A percentile compares a stretch with the other conserved stretches of the same genome.
Conservation (phyloP, 2,888 invertebrate species). For the Drosophila diplacantha region DNA sequence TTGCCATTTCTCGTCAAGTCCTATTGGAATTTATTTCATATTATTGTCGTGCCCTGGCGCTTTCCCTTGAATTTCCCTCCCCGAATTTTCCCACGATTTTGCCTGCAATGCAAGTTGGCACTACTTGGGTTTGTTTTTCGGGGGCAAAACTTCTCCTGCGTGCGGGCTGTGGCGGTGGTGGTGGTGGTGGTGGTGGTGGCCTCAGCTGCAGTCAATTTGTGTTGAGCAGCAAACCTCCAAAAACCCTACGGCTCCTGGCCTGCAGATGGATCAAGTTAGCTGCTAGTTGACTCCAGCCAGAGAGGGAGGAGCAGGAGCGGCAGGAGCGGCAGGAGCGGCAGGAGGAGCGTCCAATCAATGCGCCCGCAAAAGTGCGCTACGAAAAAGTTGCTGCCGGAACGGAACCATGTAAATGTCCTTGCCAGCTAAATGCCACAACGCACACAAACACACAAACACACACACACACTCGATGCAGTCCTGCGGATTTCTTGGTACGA, state of each 20-base stretch:
- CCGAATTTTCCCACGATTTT: slow-evolving; percentile 7
- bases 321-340: neutral
- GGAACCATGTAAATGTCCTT: slow-evolving; percentile 45
- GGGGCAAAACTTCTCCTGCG: slow-evolving; percentile 50
- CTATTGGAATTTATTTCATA: slow-evolving; percentile 65
- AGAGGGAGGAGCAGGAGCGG: neutral
- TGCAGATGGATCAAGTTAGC: slow-evolving; percentile 43
- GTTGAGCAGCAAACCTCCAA: slow-evolving; percentile 17
- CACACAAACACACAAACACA: slow-evolving; percentile 2
- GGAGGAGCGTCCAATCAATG: slow-evolving; percentile 25
- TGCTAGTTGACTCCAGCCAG: slow-evolving; percentile 31
- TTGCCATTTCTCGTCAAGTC: slow-evolving; percentile 19
- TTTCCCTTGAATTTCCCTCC: neutral
- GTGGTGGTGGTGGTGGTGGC: slow-evolving; percentile 45
- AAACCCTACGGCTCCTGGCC: slow-evolving; percentile 33
- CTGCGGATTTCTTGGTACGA: slow-evolving; percentile 35
- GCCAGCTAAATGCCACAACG: slow-evolving; percentile 29
- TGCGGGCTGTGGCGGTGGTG: neutral
- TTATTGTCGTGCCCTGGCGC: slow-evolving; percentile 44
- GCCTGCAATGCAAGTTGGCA: slow-evolving; percentile 34
- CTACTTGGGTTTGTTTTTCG: slow-evolving; percentile 60
- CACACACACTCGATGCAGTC: slow-evolving; percentile 12
- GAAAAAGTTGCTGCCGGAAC: slow-evolving; percentile 40
- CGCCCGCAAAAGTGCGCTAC: slow-evolving; percentile 62
- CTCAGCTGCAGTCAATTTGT: slow-evolving; percentile 69